Base-by-base conservation (phyloP, 2,888 invertebrate genomes). In the Amphipyra berbera region DNA sequence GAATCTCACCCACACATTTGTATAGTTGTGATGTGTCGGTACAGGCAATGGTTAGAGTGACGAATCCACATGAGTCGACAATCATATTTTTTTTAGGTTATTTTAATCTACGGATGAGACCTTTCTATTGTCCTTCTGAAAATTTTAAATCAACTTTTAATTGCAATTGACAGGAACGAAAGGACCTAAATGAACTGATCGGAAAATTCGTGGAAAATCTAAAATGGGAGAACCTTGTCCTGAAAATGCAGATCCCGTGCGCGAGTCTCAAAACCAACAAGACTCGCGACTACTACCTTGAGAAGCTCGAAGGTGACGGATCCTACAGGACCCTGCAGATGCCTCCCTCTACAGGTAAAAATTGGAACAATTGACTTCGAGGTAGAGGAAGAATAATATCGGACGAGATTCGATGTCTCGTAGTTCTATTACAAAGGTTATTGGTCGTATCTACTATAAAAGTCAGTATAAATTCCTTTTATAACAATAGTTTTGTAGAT, bases 191-290 rank as follows among this genome's bases (percentile, higher is more conserved):
- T 50, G 84, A 85, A 7, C 77, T 78, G 21, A 83, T 92, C 27
- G 88, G 83, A 2, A 86, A 90, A 62, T 90, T 78, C 40, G 87
- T 92, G 3, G 89, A 88, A 33, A 90, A 92, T 57, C 57, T 93
- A 2, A 86, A 88, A 59, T 93, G 93, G 93, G 86, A 89, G 37
- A 86, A 80, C 3, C 64, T 93, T 14, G 76, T 87, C 0, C 68
- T 93, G 44, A 92, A 90, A 74, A 92, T 93, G 93, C 88, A 88
- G 72, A 90, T 91, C 13, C 93, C 93, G 0, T 93, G 93, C 72
- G 65, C 78, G 4, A 81, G 62, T 38, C 59, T 72, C 12, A 78
- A 80, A 14, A 68, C 82, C 2, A 89, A 88, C 62, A 84, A 79
- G 54, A 86, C 85, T 1, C 80, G 87, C 10, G 84, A 85, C 60